Conservation (phyloP, 2,797 vertebrate genomes). For the Mionectes olivaceus region DNA sequence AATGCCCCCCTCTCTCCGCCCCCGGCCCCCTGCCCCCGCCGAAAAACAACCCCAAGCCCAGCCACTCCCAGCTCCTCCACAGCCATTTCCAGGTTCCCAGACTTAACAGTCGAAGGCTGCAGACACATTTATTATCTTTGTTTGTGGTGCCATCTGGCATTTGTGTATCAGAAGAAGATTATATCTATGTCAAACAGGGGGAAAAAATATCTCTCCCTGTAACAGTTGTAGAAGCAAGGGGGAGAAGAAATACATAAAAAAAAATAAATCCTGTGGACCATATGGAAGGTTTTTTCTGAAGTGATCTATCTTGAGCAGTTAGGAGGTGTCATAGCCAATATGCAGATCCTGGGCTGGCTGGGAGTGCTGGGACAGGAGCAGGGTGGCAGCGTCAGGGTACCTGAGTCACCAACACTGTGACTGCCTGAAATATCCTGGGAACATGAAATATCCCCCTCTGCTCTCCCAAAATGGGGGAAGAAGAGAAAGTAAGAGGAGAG, state of each 20-base stretch:
- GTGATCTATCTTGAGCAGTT: conserved; percentile 65
- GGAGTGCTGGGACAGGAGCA: not conserved
- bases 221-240: conserved; percentile 59
- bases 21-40: rapidly evolving
- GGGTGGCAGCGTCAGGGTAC: not conserved
- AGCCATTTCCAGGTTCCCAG: conserved; percentile 56
- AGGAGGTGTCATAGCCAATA: conserved; percentile 22
- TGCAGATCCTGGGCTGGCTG: not conserved
- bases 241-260: not conserved
- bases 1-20: too few species aligned
- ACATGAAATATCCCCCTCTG: rapidly evolving
- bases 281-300: conserved; percentile 63
- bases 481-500: not conserved
- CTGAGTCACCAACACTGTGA: not conserved
- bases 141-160: conserved; percentile 70
- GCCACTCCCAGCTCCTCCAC: not conserved
- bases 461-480: not conserved
- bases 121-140: conserved; percentile 69
- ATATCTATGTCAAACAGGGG: conserved; percentile 63
- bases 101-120: conserved; percentile 55
- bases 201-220: conserved; percentile 54
- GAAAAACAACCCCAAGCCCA: not conserved
- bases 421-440: not conserved
- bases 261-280: conserved; percentile 34
- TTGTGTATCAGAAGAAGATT: conserved; percentile 66